Evolutionary conservation across 2,113 vertebrate genomes (phyloP), one percentile per base, ranked within the genome.

Genomic region (Caloenas nicobarica): DNA sequence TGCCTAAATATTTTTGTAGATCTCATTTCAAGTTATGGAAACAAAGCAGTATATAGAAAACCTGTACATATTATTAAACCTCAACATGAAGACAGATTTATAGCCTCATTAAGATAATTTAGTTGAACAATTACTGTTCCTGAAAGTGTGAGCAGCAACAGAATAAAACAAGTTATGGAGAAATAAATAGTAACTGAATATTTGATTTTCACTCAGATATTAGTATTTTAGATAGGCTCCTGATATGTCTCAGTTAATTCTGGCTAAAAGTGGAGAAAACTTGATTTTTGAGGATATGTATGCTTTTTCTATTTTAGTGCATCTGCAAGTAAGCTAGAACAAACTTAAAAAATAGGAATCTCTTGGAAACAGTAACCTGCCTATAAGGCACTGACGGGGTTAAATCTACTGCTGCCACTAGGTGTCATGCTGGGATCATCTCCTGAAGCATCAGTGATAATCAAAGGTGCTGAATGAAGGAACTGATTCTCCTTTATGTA

Each of bases 361-460:
- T 93, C 24, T 14, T 40, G 11, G 33, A 51, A 26, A 60, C 11
- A 14, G 21, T 50, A 54, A 38, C 24, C 15, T 29, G 44, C 88
- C 60, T 5, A 10, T 5, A 34, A 71, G 85, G 89, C 10, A 28
- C 6, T 12, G 56, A 86, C 1, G 33, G 96, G 97, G 96, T 97
- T 97, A 97, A 98, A 71, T 77, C 38, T 58, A n/a, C 36, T 93
- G 64, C 38, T n/a, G 46, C 98, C 98, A 94, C 98, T 98, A 98
- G 98, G 51, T 98, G 98, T 98, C 98, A 97, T 0, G 19, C 86
- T 96, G 96, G 91, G 89, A 97, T 95, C 83, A 84, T 38, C 80
- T 95, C 96, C 69, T 13, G 72, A 82, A 84, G 71, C 69, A 16
- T 1, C 44, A 58, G n/a, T 25, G 10, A 13, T 10, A n/a, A 7